Evolutionary conservation across 2,888 invertebrate species (phyloP).

Genomic region (Orchestes rusci): DNA sequence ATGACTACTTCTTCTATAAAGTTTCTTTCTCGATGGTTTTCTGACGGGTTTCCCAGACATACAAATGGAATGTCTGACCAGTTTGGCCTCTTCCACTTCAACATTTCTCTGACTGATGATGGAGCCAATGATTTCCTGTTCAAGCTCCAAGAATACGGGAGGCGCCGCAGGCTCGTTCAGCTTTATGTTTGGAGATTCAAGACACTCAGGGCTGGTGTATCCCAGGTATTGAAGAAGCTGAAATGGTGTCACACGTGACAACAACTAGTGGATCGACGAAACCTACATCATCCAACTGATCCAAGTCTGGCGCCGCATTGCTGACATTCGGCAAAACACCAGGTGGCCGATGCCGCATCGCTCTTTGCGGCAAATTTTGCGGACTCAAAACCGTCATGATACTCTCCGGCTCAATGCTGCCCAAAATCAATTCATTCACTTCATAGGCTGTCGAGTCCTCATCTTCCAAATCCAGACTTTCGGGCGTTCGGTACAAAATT

Average conservation of each 20-base stretch:
- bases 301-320: constrained; percentile 78
- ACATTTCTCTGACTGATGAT: constrained; percentile 77
- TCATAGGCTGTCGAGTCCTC: neutral
- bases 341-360: constrained; percentile 64
- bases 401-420: constrained; percentile 38
- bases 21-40: constrained; percentile 33
- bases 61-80: constrained; percentile 34
- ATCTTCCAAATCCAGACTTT: constrained; percentile 28
- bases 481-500: constrained; percentile 75
- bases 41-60: constrained; percentile 38
- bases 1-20: constrained; percentile 24
- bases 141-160: constrained; percentile 66
- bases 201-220: constrained; percentile 84
- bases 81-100: constrained; percentile 62
- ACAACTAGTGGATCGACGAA: too few relatives aligned
- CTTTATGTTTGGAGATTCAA: constrained; percentile 57
- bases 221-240: constrained; percentile 86
- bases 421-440: neutral
- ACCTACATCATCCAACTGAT: constrained; percentile 87
- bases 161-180: constrained; percentile 74
- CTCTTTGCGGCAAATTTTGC: constrained; percentile 54
- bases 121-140: constrained; percentile 78
- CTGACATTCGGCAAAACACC: constrained; percentile 72
- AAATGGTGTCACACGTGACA: too few relatives aligned
- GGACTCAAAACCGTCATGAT: constrained; percentile 30